Evolutionary conservation across 2,888 invertebrate genomes (phyloP).

Genomic region (Branchipolynoe longqiensis): DNA sequence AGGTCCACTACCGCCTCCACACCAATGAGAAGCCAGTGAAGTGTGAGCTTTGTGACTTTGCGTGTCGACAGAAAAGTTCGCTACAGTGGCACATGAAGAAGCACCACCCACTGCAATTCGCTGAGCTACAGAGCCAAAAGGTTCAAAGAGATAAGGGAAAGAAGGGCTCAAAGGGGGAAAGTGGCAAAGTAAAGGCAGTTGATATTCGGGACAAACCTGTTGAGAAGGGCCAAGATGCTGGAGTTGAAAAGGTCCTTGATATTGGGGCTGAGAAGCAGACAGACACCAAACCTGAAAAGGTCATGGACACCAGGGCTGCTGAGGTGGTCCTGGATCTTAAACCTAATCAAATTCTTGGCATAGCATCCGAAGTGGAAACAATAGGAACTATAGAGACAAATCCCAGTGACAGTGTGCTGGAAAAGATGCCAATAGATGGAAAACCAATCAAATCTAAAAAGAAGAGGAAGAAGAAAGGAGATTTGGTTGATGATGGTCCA

Average conservation of each 20-base stretch:
- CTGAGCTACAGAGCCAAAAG: slow-evolving; percentile 43
- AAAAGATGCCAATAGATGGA: too few species aligned
- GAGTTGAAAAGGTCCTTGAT: neutral
- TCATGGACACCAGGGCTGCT: neutral
- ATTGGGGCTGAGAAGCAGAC: neutral
- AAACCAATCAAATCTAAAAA: slow-evolving; percentile 3
- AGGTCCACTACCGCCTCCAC: slow-evolving; percentile 79
- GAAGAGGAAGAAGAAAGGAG: neutral
- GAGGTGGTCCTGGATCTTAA: too few species aligned
- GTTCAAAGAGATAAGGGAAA: neutral
- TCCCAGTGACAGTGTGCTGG: neutral
- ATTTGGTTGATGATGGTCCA: slow-evolving; percentile 5
- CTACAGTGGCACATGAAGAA: slow-evolving; percentile 77
- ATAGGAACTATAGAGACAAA: too few species aligned
- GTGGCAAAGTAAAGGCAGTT: neutral
- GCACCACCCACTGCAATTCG: slow-evolving; percentile 64
- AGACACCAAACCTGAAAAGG: slow-evolving; percentile 15
- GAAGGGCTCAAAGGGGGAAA: slow-evolving; percentile 8
- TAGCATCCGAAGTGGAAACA: too few species aligned
- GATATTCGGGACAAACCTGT: neutral
- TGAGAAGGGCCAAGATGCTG: too few species aligned
- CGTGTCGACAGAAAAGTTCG: slow-evolving; percentile 79
- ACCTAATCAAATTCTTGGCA: too few species aligned
- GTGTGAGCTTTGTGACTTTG: slow-evolving; percentile 79
- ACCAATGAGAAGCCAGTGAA: slow-evolving; percentile 79